Conservation (phyloP, 1,140 invertebrate species). For the Alviniconcha marisindica region DNA sequence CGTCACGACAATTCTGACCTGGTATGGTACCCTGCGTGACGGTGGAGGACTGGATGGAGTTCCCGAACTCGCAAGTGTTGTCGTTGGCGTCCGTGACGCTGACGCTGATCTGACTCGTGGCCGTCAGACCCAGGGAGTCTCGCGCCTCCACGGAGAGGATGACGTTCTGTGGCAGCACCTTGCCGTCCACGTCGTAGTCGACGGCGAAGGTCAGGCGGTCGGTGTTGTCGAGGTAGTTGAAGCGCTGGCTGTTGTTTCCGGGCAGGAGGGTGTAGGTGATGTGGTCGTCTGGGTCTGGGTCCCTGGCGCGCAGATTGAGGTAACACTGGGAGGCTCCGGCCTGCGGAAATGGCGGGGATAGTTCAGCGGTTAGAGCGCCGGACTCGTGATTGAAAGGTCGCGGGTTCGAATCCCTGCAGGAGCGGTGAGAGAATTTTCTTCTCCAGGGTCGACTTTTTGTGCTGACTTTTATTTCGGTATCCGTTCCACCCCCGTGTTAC, state of each 20-base stretch:
- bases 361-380: too few relatives aligned
- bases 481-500: too few relatives aligned
- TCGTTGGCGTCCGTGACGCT: conserved; percentile 42
- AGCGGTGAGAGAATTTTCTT: too few relatives aligned
- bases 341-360: too few relatives aligned
- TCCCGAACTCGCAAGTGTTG: conserved; percentile 42
- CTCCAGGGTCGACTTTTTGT: too few relatives aligned
- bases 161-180: conserved; percentile 20
- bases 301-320: not conserved
- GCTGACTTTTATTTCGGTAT: too few relatives aligned
- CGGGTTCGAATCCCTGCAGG: too few relatives aligned
- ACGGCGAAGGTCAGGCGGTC: conserved; percentile 42
- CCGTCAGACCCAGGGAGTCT: conserved; percentile 34
- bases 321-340: not conserved
- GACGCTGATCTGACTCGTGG: conserved; percentile 34
- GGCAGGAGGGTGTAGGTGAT: conserved; percentile 3
- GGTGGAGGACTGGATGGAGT: not conserved
- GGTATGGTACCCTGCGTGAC: not conserved
- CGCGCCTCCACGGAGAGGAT: conserved; percentile 33
- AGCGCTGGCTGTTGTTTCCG: conserved; percentile 39
- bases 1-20: not conserved
- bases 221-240: not conserved
- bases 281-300: conserved; percentile 1
- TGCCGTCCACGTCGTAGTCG: conserved; percentile 44
- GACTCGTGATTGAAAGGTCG: too few relatives aligned